Base-by-base conservation (phyloP, 1,140 invertebrate genomes). In the Halictus rubicundus region DNA sequence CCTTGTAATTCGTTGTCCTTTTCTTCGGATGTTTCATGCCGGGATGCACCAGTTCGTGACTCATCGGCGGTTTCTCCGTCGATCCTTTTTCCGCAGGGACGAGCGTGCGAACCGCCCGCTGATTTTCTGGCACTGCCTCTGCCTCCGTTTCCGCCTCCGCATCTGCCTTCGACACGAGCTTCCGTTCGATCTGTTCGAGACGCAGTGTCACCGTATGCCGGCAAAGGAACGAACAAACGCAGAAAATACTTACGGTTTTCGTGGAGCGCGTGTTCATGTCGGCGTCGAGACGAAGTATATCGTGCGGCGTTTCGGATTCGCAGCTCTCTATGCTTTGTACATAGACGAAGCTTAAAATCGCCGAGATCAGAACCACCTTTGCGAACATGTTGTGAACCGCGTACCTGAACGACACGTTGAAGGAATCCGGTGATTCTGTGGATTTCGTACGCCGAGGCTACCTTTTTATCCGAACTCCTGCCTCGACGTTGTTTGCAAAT, bases 391-490 rank as follows among this genome's bases (percentile, higher is more conserved):
- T 73, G 52, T 59, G 52, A 59, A 59, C 10, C 46, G 27, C 37
- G n/a, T 46, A 39, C 21, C 52, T n/a, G 19, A 32, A 32, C 65
- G 4, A 27, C 27, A 49, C 5, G 52, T 25, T 54, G 37, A 12
- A 5, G 2, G 64, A 12, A 37, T 64, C 23, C 21, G 16, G 16
- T 3, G 49, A 52, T 78, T 64, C 37, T 78, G 12, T 12, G 42
- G 8, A 8, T 21, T 7, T 32, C 23, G 37, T 32, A 2, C 19
- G 14, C n/a, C 27, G 39, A 25, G 25, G 16, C n/a, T 27, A 10
- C 23, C 14, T 7, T 78, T 78, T 78, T 78, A 78, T 78, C 12
- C 9, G 23, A 16, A 42, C 39, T n/a, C 1, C 14, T 71, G 46
- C 25, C 23, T 37, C 16, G 32, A 12, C 39, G 23, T 21, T 57